Evolutionary conservation across 2,797 vertebrate species (phyloP), one percentile per base, ranked within the genome.

Genomic region (Sebastes kiyomatsui): DNA sequence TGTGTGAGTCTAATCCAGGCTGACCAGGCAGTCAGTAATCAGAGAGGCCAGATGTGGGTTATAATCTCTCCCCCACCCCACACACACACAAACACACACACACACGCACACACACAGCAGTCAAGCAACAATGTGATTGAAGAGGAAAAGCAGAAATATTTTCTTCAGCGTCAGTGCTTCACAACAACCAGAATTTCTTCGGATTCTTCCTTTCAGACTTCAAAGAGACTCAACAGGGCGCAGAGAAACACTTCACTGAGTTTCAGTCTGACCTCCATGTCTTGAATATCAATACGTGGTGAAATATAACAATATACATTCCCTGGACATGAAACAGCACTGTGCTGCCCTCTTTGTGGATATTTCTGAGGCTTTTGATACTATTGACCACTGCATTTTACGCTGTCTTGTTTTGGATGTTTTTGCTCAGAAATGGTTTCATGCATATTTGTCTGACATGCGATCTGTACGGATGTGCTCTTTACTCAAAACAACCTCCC

Each of bases 21-120:
- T 91, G 92, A 88, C 90, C 85, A 82, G 76, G 84, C 87, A 87
- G 87, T 85, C 85, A 83, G 87, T 88, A 90, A 92, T 91, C 87
- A 92, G 87, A 86, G 78, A 86, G 85, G 82, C 87, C 85, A 91
- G 88, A 83, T 90, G 88, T 88, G 83, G 71, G 73, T 88, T 87
- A 90, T 90, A 91, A 89, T 14, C 35, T 14, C 35, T 6, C 5
- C 5, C 23, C 56, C 25, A 68, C 71, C 61, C 25, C 38, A 78
- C 49, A 69, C 35, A 76, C 25, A 71, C 55, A 75, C n/a, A 42
- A 20, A 72, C 32, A 59, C 68, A 60, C 20, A 49, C 55, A 28
- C 38, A 61, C 61, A 67, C 27, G 64, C 59, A 33, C 59, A 73
- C 60, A 38, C 16, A 7, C 32, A 73, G 79, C 62, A 84, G 54